Evolutionary conservation across 2,888 invertebrate species (phyloP).

Genomic region (Papilio demoleus): DNA sequence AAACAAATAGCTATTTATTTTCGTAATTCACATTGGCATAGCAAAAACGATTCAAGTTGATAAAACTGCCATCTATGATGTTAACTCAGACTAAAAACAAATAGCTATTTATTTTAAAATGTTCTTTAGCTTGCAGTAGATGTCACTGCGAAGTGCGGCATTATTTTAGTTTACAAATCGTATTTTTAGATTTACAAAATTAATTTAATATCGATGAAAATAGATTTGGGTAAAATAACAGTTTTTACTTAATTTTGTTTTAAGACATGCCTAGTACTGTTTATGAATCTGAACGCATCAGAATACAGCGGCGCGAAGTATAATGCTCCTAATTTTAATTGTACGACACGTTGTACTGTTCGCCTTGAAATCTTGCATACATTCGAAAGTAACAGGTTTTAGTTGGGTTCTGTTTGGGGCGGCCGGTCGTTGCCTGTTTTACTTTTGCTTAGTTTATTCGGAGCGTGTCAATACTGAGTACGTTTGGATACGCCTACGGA

Average conservation of each 20-base stretch:
- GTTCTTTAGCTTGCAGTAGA: no score
- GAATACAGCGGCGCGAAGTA: neutral
- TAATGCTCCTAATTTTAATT: constrained; percentile 36
- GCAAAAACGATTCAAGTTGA: neutral
- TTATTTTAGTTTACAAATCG: no score
- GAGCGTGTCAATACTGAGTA: constrained; percentile 66
- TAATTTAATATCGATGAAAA: neutral
- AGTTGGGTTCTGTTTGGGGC: constrained; percentile 34
- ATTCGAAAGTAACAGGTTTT: constrained; percentile 39
- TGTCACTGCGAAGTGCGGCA: no score
- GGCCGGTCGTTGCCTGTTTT: constrained; percentile 40
- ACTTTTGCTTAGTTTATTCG: constrained; percentile 62
- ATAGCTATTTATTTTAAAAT: no score
- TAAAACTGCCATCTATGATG: neutral
- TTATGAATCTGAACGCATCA: constrained; percentile 49
- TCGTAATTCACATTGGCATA: neutral
- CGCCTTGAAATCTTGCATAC: constrained; percentile 30
- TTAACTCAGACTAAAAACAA: no score
- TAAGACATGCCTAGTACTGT: constrained; percentile 30
- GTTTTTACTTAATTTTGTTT: neutral
- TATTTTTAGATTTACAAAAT: neutral
- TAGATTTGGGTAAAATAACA: neutral
- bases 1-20: no score
- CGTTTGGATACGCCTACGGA: constrained; percentile 63
- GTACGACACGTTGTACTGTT: constrained; percentile 30